Evolutionary conservation across 92 coral and sea anemone species (phyloP), one percentile per base, ranked within the genome.

Genomic region (Chrysogorgia sp.): DNA sequence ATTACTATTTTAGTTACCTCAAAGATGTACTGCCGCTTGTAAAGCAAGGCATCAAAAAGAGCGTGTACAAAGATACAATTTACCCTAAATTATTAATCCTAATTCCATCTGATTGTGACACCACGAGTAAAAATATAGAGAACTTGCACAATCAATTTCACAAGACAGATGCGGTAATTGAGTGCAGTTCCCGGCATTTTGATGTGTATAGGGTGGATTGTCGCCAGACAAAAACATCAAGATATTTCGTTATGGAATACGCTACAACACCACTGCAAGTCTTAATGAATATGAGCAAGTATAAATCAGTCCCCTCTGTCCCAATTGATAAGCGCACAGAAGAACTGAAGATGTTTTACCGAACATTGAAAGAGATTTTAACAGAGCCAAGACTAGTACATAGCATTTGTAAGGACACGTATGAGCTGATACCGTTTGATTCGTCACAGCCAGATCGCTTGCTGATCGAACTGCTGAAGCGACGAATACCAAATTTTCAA

Each of bases 1-100:
- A 57, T 20, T 68, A 68, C 22, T 68, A 68, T 26, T 68, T 68
- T 21, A 26, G n/a, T 43, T 68, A 68, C 28, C 75, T 68, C 14
- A 19, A 47, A 24, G 22, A 22, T 7, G 58, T 55, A 23, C 21
- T 67, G 58, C 58, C 58, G 22, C 17, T 22, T 10, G 17, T 67
- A 28, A 24, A 47, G 53, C 14, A 47, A 12, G 53, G n/a, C 10
- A 0, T n/a, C n/a, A 45, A 41, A 2, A 4, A 34, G 17, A 20
- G 17, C 10, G 21, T 7, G 4, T 10, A 10, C 32, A 0, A 1
- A 10, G 6, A 10, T 24, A 10, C 48, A 17, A 33, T 2, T 34
- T 40, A 1, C 45, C 75, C 22, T 67, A 67, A 41, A 45, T 26
- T 67, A 1, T 32, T 67, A 19, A 22, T 67, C 35, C 43, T 67